Evolutionary conservation across 2,888 invertebrate species (phyloP).

Genomic region (Odiellus spinosus): DNA sequence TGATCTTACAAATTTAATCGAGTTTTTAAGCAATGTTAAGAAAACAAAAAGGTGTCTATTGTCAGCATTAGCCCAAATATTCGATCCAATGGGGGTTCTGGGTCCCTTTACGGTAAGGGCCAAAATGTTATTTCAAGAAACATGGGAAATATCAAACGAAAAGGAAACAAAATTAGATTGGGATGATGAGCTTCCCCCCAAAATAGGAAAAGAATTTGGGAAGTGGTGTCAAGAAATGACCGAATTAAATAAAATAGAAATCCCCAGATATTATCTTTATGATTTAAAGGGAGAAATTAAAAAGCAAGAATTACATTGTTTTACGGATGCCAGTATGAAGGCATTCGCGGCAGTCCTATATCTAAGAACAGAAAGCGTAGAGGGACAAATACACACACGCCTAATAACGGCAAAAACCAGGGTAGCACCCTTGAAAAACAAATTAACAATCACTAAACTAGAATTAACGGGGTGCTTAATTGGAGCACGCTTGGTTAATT

Average conservation of each 20-base stretch:
- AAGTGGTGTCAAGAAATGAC: neutral
- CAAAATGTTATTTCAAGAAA: conserved; percentile 21
- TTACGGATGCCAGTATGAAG: conserved; percentile 18
- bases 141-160: conserved; percentile 17
- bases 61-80: neutral
- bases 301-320: conserved; percentile 13
- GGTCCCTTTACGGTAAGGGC: conserved; percentile 10
- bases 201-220: conserved; percentile 1
- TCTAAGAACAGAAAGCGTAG: conserved; percentile 5
- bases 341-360: conserved; percentile 19
- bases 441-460: conserved; percentile 18
- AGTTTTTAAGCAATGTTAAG: too few species aligned
- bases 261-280: conserved; percentile 6
- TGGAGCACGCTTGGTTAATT: conserved; percentile 1
- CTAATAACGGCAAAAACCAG: conserved; percentile 9
- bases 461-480: conserved; percentile 18
- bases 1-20: too few species aligned
- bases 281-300: neutral
- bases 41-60: too few species aligned
- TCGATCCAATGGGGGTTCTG: conserved; percentile 18
- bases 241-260: neutral
- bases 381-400: too few species aligned
- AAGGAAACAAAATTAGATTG: conserved; percentile 7
- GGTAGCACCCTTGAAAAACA: conserved; percentile 15
- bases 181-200: conserved; percentile 19